A percentile compares a stretch with the other conserved stretches of the same genome.
Evolutionary conservation across 2,113 vertebrate species (phyloP).

Genomic region (Leuciscus idus): DNA sequence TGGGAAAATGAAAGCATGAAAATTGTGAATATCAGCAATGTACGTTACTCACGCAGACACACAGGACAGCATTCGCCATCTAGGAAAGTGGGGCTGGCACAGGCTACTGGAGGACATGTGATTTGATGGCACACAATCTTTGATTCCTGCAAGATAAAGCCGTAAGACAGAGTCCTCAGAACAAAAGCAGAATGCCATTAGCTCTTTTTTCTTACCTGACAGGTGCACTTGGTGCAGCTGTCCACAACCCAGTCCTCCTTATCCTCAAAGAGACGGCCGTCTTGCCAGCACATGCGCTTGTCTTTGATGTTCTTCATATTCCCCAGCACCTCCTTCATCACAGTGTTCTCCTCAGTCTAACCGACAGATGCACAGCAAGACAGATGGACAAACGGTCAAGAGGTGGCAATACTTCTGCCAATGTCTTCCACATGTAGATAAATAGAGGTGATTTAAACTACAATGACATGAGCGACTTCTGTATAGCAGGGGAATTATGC

Average conservation of each 20-base stretch:
- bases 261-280: conserved; percentile 91
- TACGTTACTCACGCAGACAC: conserved; percentile 85
- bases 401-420: background rate
- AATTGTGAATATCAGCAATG: background rate
- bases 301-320: conserved; percentile 85
- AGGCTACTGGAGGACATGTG: conserved; percentile 88
- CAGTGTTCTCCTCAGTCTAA: conserved; percentile 92
- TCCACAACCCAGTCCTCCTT: conserved; percentile 97
- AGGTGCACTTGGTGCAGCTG: conserved; percentile 94
- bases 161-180: background rate
- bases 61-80: conserved; percentile 94
- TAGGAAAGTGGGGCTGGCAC: conserved; percentile 83
- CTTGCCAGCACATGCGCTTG: conserved; percentile 94
- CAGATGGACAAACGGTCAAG: conserved; percentile 52
- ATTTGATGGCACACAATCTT: conserved; percentile 95
- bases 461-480: background rate
- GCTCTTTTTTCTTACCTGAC: conserved; percentile 79
- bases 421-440: conserved; percentile 12
- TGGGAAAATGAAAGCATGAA: background rate
- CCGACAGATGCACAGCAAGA: conserved; percentile 31
- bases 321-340: conserved; percentile 89
- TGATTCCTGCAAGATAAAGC: conserved; percentile 80
- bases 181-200: background rate
- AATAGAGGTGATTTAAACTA: background rate
- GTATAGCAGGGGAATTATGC: background rate